Conservation (phyloP, 2,888 invertebrate species). For the Pachliopta kotzebuea region DNA sequence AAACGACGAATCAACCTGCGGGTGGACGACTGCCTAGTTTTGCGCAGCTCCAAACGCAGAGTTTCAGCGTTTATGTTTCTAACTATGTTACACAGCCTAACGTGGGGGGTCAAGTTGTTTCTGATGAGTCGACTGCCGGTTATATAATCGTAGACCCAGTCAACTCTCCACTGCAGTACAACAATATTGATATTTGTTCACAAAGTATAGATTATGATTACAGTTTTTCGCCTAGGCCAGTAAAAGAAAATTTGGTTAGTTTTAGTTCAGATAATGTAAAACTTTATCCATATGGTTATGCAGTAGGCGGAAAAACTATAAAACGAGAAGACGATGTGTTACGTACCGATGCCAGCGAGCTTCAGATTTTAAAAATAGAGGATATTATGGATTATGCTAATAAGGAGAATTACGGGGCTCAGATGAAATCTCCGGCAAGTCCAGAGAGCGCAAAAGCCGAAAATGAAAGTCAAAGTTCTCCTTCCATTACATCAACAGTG, state of each 20-base stretch:
- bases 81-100: constrained; percentile 82
- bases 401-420: constrained; percentile 73
- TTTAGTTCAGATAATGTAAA: constrained; percentile 61
- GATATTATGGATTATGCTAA: constrained; percentile 77
- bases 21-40: constrained; percentile 83
- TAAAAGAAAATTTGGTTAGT: constrained; percentile 61
- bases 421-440: constrained; percentile 74
- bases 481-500: constrained; percentile 65
- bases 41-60: constrained; percentile 82
- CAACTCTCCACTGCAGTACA: constrained; percentile 61
- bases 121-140: constrained; percentile 76
- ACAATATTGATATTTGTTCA: constrained; percentile 55
- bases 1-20: constrained; percentile 63
- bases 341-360: constrained; percentile 56
- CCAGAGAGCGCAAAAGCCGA: constrained; percentile 71
- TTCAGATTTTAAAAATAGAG: constrained; percentile 71
- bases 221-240: constrained; percentile 58
- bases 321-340: constrained; percentile 59
- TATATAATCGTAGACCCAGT: constrained; percentile 72
- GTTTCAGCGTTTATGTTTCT: constrained; percentile 80
- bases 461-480: constrained; percentile 56
- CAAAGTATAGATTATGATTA: constrained; percentile 64
- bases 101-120: constrained; percentile 88
- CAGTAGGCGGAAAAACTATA: constrained; percentile 67
- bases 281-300: constrained; percentile 62